phyloP scores from a whole-genome alignment of 2,797 vertebrate genomes.

The Champsocephalus esox region DNA sequence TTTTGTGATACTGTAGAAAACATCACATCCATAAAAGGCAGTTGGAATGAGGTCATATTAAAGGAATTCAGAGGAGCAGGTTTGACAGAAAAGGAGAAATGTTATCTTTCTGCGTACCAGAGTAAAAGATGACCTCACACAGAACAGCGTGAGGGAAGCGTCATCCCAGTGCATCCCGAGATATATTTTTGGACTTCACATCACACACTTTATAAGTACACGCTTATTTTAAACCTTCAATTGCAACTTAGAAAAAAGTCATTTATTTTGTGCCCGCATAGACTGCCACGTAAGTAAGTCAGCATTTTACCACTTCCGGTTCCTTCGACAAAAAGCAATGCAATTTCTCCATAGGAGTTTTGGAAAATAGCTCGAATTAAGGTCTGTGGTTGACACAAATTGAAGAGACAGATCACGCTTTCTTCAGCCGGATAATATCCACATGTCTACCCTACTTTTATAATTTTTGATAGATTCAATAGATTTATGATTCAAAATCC shows the following conservation, averaged over 20 bases:
- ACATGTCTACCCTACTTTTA: too few species aligned
- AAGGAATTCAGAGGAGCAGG: conserved; percentile 62
- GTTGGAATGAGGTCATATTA: conserved; percentile 36
- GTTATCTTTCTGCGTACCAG: conserved; percentile 51
- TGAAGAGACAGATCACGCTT: too few species aligned
- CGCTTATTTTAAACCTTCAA: background rate
- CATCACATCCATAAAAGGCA: conserved; percentile 15
- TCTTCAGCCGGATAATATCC: too few species aligned
- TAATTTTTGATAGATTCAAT: too few species aligned
- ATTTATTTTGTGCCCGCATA: background rate
- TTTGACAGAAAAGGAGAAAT: conserved; percentile 50
- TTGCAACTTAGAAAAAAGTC: background rate
- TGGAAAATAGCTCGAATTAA: too few species aligned
- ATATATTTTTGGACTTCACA: conserved; percentile 17
- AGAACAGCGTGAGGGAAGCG: conserved; percentile 19
- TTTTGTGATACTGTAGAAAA: conserved; percentile 22
- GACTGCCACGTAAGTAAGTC: too few species aligned
- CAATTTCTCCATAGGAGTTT: too few species aligned
- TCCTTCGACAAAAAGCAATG: too few species aligned
- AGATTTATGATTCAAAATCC: too few species aligned
- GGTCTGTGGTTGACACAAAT: too few species aligned
- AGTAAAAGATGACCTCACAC: conserved; percentile 58
- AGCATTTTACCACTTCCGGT: too few species aligned
- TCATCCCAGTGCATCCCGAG: conserved; percentile 21
- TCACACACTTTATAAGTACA: background rate